Base-by-base conservation (phyloP, 2,113 vertebrate genomes). In the Poicephalus meyeri region DNA sequence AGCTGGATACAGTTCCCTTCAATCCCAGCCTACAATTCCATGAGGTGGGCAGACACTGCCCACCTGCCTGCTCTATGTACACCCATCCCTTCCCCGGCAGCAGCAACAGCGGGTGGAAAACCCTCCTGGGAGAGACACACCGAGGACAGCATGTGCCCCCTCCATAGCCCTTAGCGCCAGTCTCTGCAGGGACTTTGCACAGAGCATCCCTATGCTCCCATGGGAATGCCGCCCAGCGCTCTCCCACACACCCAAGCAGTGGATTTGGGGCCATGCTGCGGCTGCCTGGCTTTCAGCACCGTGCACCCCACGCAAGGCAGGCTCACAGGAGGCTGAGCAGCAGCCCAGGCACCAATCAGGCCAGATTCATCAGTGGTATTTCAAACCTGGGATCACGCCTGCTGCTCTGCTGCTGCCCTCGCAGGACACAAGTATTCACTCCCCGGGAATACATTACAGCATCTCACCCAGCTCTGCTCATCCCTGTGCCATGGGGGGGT, bases 401-500 rank as follows among this genome's bases (percentile, higher is more conserved):
- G 35, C 64, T 77, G 70, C 64, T 76, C 70, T 0, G 5, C 56
- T 37, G 55, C 68, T 81, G 44, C 24, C 50, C 52, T 26, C 12
- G 0, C 66, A 73, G 71, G 47, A 56, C 78, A 14, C 16, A 65
- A 73, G 53, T 39, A 69, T 56, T 23, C 33, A 29, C 71, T 87
- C 66, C 60, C 78, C 55, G 26, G 35, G 31, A 66, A 49, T 50
- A 9, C 4, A 12, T 44, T 33, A 3, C 37, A 65, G 53, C 1
- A 1, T 12, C 58, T 44, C 24, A 10, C 52, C 31, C 33, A n/a
- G 31, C 55, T 56, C 55, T 14, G 52, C 58, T 78, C 58, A 16
- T 7, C 49, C 56, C 56, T 0, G 1, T 1, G 2, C 15, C 41
- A 74, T 0, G 1, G 44, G 52, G 50, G n/a, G 11, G 55, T 71